Evolutionary conservation across 2,797 vertebrate genomes (phyloP).

Genomic region (Intellagama lesueurii): DNA sequence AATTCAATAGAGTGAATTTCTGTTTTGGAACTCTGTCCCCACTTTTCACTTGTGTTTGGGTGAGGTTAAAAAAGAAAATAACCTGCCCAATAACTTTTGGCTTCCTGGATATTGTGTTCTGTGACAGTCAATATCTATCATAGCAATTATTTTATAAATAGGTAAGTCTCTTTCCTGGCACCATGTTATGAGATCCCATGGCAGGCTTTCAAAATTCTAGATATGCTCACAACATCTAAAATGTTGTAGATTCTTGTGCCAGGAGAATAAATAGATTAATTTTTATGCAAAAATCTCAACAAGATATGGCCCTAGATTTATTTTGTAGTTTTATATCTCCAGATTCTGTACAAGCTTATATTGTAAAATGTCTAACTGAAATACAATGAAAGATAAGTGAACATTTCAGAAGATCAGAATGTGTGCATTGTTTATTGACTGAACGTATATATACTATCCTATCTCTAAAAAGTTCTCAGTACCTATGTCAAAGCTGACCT

Average conservation of each 20-base stretch:
- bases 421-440: background rate
- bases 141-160: background rate
- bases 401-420: background rate
- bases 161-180: background rate
- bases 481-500: background rate
- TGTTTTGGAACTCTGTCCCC: background rate
- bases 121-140: background rate
- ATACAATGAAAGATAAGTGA: background rate
- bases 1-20: background rate
- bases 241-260: background rate
- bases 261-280: background rate
- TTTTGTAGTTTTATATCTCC: background rate
- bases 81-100: background rate
- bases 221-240: background rate
- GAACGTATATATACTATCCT: background rate
- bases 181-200: background rate
- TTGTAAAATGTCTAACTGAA: conserved; percentile 4
- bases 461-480: background rate
- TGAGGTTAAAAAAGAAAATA: background rate
- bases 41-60: background rate
- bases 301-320: background rate
- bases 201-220: background rate
- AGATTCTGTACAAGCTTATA: background rate
- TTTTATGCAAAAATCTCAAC: background rate
- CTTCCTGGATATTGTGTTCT: background rate